phyloP scores from a whole-genome alignment of 2,888 invertebrate species.

The Melanchra persicariae region DNA sequence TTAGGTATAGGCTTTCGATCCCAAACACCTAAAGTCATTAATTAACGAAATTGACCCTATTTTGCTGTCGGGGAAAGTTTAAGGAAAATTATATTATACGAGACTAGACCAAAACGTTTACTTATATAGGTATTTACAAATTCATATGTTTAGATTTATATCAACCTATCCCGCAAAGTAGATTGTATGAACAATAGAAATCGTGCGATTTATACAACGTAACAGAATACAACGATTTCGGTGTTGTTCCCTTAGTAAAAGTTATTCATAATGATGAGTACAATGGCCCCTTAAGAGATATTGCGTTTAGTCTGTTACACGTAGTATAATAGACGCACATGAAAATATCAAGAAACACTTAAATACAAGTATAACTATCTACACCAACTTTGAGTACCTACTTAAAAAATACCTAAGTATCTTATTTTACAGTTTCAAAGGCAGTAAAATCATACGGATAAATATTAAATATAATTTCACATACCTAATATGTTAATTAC shows the following conservation, averaged over 20 bases:
- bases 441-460: not conserved
- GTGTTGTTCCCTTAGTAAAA: too few relatives aligned
- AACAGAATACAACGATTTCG: too few relatives aligned
- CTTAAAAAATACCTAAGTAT: not conserved
- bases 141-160: constrained; percentile 2
- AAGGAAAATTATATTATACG: constrained; percentile 17
- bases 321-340: not conserved
- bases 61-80: not conserved
- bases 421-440: not conserved
- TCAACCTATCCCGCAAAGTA: not conserved
- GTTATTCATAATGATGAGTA: too few relatives aligned
- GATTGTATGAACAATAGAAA: not conserved
- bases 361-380: constrained; percentile 19
- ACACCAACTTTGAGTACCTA: too few relatives aligned
- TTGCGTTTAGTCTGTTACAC: too few relatives aligned
- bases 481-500: not conserved
- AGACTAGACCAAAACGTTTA: constrained; percentile 32
- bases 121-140: constrained; percentile 13
- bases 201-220: not conserved
- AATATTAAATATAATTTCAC: not conserved
- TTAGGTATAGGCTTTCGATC: too few relatives aligned
- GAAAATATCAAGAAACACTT: not conserved
- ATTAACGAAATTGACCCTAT: too few relatives aligned
- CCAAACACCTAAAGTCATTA: too few relatives aligned
- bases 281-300: too few relatives aligned